Evolutionary conservation across 1,140 invertebrate genomes (phyloP).

Genomic region (Coboldia fuscipes): DNA sequence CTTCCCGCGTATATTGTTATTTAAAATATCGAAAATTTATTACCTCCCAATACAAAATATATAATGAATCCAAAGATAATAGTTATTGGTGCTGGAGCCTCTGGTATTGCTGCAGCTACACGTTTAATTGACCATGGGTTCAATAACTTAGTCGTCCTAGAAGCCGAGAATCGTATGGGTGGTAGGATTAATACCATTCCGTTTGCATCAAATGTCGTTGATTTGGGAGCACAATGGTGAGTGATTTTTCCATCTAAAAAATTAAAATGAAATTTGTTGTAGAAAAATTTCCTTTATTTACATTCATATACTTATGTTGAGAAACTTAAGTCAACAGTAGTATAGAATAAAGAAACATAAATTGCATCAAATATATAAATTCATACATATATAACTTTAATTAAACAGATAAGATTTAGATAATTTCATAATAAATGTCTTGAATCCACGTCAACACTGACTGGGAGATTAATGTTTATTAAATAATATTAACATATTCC

Average conservation of each 20-base stretch:
- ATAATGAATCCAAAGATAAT: slow-evolving; percentile 15
- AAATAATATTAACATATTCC: background rate
- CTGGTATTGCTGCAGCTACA: slow-evolving; percentile 33
- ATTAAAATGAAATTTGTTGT: background rate
- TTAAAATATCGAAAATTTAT: too few relatives aligned
- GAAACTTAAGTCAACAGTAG: too few relatives aligned
- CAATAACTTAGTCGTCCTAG: slow-evolving; percentile 28
- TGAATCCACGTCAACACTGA: background rate
- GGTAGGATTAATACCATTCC: slow-evolving; percentile 38
- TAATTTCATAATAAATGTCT: background rate
- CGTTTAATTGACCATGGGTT: slow-evolving; percentile 28
- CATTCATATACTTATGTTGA: too few relatives aligned
- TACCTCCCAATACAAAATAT: too few relatives aligned
- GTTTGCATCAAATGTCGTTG: slow-evolving; percentile 37
- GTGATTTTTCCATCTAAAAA: background rate
- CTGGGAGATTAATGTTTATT: background rate
- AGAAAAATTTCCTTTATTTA: background rate
- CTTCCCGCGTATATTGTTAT: too few relatives aligned
- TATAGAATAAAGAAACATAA: too few relatives aligned
- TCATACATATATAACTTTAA: background rate
- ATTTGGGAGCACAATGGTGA: slow-evolving; percentile 56
- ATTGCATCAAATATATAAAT: background rate
- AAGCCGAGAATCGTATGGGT: slow-evolving; percentile 48
- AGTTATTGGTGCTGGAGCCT: slow-evolving; percentile 32
- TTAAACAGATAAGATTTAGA: background rate